A percentile compares a stretch with the other conserved stretches of the same genome.
Conservation (phyloP, 2,797 vertebrate species). For the Catostomus latipinnis region DNA sequence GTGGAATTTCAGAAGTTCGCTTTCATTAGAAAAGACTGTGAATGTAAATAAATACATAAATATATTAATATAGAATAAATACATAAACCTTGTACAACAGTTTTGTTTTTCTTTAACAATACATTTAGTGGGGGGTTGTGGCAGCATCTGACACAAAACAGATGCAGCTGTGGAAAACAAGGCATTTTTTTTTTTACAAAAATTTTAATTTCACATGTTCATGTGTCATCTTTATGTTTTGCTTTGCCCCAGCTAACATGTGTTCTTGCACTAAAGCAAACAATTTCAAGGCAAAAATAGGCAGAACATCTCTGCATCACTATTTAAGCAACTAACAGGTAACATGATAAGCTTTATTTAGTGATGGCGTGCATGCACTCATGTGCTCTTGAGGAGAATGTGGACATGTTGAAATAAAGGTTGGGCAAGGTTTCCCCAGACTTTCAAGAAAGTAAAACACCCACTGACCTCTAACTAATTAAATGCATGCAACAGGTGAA, state of each 20-base stretch:
- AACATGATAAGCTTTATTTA: not conserved
- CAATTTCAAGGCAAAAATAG: not conserved
- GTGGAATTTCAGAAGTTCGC: conserved; percentile 3
- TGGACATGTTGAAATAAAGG: conserved; percentile 35
- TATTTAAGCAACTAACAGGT: conserved; percentile 10
- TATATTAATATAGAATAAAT: conserved; percentile 76
- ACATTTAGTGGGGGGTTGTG: conserved; percentile 24
- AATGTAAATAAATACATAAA: conserved; percentile 79
- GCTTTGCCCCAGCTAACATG: not conserved
- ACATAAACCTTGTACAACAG: conserved; percentile 41
- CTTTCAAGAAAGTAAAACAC: not conserved
- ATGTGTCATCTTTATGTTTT: not conserved
- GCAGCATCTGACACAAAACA: conserved; percentile 27
- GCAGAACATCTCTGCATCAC: not conserved
- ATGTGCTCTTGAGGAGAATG: conserved; percentile 22
- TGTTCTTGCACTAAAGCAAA: conserved; percentile 20
- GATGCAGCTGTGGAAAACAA: conserved; percentile 20
- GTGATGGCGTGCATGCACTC: conserved; percentile 6
- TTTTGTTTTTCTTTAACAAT: conserved; percentile 32
- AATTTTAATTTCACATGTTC: not conserved
- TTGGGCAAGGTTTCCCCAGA: not conserved
- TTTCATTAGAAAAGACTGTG: conserved; percentile 60
- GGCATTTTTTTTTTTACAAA: not conserved
- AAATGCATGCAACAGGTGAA: conserved; percentile 16
- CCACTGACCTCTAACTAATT: conserved; percentile 25